phyloP scores from a whole-genome alignment of 2,888 invertebrate species.

The Celastrina argiolus region DNA sequence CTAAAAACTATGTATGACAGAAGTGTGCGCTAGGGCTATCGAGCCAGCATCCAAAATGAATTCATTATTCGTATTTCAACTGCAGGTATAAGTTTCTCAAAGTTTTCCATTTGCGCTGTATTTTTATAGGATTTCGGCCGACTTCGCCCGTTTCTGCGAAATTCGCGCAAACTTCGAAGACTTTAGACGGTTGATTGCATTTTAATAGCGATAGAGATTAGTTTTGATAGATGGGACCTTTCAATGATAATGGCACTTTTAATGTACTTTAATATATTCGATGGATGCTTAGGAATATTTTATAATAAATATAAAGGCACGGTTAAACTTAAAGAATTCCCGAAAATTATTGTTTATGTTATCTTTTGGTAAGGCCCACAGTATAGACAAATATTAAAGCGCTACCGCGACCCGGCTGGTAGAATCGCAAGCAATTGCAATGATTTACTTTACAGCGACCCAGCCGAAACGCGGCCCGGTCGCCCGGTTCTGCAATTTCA shows the following conservation, averaged over 20 bases:
- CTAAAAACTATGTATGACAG: too few species aligned
- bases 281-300: not conserved
- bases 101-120: conserved; percentile 34
- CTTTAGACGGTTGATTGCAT: conserved; percentile 33
- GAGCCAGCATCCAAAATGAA: conserved; percentile 33
- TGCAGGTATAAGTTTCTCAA: conserved; percentile 36
- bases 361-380: too few species aligned
- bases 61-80: conserved; percentile 39
- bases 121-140: conserved; percentile 33
- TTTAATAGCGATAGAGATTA: conserved; percentile 31
- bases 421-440: too few species aligned
- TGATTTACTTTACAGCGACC: too few species aligned
- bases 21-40: not conserved
- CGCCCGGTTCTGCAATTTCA: too few species aligned
- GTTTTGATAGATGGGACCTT: conserved; percentile 25
- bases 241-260: conserved; percentile 18
- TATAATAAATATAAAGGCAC: too few species aligned
- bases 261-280: not conserved
- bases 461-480: too few species aligned
- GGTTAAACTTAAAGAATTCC: too few species aligned
- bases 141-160: conserved; percentile 28
- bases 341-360: too few species aligned
- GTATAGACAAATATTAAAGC: too few species aligned
- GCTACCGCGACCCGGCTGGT: too few species aligned
- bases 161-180: conserved; percentile 29